phyloP scores from a whole-genome alignment of 1,140 invertebrate genomes.

The Maniola jurtina region DNA sequence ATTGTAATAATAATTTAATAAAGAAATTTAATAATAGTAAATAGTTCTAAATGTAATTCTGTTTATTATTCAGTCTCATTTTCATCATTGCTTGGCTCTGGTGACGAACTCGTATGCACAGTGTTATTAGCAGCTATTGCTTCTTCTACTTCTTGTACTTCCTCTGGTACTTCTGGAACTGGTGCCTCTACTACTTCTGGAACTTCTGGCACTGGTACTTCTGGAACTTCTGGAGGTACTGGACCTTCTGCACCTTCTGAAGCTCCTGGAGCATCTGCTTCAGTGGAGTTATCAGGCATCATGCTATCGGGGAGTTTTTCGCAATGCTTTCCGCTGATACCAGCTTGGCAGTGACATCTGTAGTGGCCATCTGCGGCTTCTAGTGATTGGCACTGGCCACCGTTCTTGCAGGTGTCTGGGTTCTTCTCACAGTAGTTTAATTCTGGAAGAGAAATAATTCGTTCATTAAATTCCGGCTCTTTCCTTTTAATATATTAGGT shows the following conservation, averaged over 20 bases:
- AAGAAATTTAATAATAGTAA: too few species aligned
- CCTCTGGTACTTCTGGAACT: conserved; percentile 9
- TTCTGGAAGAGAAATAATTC: conserved; percentile 73
- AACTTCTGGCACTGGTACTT: conserved; percentile 5
- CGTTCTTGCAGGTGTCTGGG: conserved; percentile 85
- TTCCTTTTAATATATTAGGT: not conserved
- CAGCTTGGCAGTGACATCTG: conserved; percentile 83
- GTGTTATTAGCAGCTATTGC: not conserved
- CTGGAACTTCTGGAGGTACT: conserved; percentile 3
- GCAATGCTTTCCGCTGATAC: conserved; percentile 81
- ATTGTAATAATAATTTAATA: too few species aligned
- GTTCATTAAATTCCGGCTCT: not conserved
- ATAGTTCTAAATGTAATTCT: not conserved
- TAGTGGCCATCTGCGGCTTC: conserved; percentile 87
- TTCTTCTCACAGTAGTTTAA: conserved; percentile 88
- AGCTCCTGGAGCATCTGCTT: conserved; percentile 8
- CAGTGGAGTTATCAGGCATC: conserved; percentile 33
- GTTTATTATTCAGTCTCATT: conserved; percentile 63
- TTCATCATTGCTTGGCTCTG: conserved; percentile 46
- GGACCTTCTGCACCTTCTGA: not conserved
- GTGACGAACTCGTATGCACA: conserved; percentile 13
- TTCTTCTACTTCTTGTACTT: conserved; percentile 18
- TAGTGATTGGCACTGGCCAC: conserved; percentile 88
- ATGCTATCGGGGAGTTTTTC: conserved; percentile 79
- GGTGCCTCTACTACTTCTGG: not conserved